These are phyloP conservation scores for Hippasteria phrygiana DNA, from an alignment of 53 echinoderm and acorn worm species.

Conservation along the genomic window DNA sequence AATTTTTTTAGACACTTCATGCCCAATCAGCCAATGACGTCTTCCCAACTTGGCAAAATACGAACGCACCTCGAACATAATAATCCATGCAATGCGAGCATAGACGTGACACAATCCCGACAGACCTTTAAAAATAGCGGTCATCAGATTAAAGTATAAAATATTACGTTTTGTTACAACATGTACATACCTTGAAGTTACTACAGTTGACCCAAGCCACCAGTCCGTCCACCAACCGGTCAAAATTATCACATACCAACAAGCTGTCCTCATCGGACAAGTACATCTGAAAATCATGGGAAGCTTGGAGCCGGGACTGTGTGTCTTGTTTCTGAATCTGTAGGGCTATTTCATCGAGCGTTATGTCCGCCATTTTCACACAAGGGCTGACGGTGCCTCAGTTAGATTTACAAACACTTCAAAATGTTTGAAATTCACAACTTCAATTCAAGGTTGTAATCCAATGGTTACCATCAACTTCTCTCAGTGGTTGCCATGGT, in stretches of 20 bases:
- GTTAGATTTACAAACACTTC: neutral
- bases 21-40: no score
- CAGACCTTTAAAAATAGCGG: no score
- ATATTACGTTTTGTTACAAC: neutral
- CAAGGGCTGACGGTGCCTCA: neutral
- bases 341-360: constrained; percentile 81
- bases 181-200: constrained; percentile 85
- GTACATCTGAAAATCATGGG: constrained; percentile 89
- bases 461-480: neutral
- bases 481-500: neutral
- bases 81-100: no score
- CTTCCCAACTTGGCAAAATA: no score
- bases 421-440: neutral
- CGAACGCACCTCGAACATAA: no score
- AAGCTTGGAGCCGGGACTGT: constrained; percentile 79
- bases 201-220: constrained; percentile 94
- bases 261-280: constrained; percentile 72
- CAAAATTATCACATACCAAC: constrained; percentile 90
- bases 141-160: neutral
- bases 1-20: no score
- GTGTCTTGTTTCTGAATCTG: constrained; percentile 87
- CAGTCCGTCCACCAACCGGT: constrained; percentile 85
- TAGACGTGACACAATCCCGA: no score
- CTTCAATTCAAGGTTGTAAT: neutral
- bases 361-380: constrained; percentile 77